Conservation (phyloP, 2,888 invertebrate species). For the Synanthedon formicaeformis region DNA sequence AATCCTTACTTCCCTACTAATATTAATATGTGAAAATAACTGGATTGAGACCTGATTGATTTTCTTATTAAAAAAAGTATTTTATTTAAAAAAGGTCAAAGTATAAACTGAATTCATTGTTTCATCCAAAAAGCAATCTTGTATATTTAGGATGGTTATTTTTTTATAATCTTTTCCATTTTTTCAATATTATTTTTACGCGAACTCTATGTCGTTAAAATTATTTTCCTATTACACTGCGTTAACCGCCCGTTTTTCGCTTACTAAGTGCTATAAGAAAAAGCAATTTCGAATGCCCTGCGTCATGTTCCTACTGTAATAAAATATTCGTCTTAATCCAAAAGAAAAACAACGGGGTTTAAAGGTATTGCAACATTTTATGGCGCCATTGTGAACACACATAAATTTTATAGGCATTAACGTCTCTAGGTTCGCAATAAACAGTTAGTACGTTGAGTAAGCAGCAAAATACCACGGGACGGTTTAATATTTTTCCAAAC, state of each 20-base stretch:
- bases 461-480: slow-evolving; percentile 29
- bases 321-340: slow-evolving; percentile 36
- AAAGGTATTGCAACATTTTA: slow-evolving; percentile 61
- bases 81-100: no score
- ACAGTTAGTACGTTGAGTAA: slow-evolving; percentile 44
- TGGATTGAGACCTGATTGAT: no score
- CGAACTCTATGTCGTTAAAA: no score
- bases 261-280: slow-evolving; percentile 1
- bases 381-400: slow-evolving; percentile 50
- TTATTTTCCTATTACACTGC: no score
- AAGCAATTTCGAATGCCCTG: not conserved
- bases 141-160: no score
- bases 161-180: no score
- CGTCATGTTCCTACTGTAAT: not conserved
- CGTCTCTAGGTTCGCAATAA: slow-evolving; percentile 54
- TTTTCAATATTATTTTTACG: no score
- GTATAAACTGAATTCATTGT: no score
- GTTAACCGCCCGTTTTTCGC: not conserved
- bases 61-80: no score
- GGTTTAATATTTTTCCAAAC: slow-evolving; percentile 44
- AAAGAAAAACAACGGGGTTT: slow-evolving; percentile 49
- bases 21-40: no score
- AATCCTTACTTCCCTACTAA: no score
- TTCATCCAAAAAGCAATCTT: no score
- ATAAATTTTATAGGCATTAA: slow-evolving; percentile 63